Evolutionary conservation across 2,113 vertebrate species (phyloP).

Genomic region (Crypturellus undulatus): DNA sequence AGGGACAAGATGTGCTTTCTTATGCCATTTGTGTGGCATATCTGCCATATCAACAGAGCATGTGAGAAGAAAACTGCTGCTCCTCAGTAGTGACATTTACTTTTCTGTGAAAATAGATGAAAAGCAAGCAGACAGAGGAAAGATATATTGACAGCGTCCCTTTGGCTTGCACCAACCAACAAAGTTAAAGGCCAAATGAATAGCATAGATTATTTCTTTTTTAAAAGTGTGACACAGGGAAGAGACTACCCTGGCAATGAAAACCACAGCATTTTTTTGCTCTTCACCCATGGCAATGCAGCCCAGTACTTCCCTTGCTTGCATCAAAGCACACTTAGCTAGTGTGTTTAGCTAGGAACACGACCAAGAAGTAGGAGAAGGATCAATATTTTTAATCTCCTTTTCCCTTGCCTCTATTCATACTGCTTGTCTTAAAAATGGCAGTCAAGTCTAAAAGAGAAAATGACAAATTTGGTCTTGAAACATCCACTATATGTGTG

Average conservation of each 20-base stretch:
- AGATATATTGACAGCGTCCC: not conserved
- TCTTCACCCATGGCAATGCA: not conserved
- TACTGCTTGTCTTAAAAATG: not conserved
- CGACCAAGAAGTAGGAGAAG: not conserved
- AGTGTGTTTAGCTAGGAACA: not conserved
- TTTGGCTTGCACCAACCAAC: not conserved
- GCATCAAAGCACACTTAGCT: not conserved
- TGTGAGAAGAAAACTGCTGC: not conserved
- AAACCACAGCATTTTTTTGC: not conserved
- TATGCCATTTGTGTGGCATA: not conserved
- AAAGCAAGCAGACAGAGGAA: not conserved
- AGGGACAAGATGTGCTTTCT: not conserved
- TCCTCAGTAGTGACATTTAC: not conserved
- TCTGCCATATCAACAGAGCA: not conserved
- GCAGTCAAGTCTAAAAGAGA: not conserved
- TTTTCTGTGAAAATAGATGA: not conserved
- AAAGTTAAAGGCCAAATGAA: not conserved
- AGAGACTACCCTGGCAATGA: not conserved
- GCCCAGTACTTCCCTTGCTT: not conserved
- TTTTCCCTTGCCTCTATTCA: not conserved
- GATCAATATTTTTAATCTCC: not conserved
- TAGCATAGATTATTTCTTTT: not conserved
- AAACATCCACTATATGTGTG: rapidly evolving
- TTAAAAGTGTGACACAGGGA: not conserved
- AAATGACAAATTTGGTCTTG: not conserved